Evolutionary conservation across 2,888 invertebrate species (phyloP).

Genomic region (Osmoderma eremita): DNA sequence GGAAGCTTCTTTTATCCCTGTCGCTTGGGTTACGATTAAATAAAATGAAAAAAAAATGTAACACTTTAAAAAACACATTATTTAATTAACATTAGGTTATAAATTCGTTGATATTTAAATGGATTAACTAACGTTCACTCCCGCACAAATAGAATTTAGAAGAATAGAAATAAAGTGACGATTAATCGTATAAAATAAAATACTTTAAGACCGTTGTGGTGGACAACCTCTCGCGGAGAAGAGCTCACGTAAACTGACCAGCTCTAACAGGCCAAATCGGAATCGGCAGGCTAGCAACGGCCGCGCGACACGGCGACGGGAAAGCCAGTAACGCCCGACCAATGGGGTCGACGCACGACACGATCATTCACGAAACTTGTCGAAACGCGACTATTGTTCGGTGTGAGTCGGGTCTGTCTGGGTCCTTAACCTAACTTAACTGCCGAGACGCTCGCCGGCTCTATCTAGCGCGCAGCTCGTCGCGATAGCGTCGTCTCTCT

Average conservation of each 20-base stretch:
- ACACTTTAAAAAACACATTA: no score
- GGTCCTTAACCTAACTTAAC: conserved; percentile 66
- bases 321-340: conserved; percentile 49
- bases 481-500: conserved; percentile 30
- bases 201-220: no score
- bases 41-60: no score
- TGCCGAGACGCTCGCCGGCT: conserved; percentile 58
- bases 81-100: no score
- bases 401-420: conserved; percentile 63
- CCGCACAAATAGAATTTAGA: not conserved
- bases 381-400: conserved; percentile 50
- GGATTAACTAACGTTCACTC: not conserved
- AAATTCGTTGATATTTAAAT: no score
- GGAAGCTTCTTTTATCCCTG: conserved; percentile 15
- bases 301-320: conserved; percentile 44
- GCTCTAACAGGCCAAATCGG: conserved; percentile 48
- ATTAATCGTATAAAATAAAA: no score
- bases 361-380: conserved; percentile 48
- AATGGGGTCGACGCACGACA: conserved; percentile 48
- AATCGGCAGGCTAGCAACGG: conserved; percentile 43
- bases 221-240: conserved; percentile 11
- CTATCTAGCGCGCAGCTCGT: conserved; percentile 43
- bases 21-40: no score
- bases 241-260: conserved; percentile 56
- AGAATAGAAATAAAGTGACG: not conserved